These are phyloP conservation scores for Pelecanoides urinatrix DNA, from an alignment of 2,113 vertebrate species.

Conservation along the genomic window DNA sequence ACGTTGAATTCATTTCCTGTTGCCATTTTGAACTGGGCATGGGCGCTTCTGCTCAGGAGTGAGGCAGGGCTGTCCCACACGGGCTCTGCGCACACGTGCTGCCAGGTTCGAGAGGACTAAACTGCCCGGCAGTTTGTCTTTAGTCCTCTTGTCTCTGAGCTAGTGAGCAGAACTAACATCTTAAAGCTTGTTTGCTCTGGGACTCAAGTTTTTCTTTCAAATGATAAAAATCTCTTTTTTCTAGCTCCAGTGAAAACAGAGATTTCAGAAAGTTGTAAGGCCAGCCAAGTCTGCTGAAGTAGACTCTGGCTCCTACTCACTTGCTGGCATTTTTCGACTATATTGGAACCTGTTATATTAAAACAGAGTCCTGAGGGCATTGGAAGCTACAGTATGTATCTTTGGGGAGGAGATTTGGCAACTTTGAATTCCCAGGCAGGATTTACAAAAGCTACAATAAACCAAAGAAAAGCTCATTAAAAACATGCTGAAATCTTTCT, in stretches of 20 bases:
- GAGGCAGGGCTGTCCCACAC: rapidly evolving
- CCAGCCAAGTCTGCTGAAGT: slow-evolving; percentile 59
- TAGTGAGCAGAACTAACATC: neutral
- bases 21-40: neutral
- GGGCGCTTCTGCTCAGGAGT: neutral
- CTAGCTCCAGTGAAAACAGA: slow-evolving; percentile 59
- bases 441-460: slow-evolving; percentile 63
- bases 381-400: slow-evolving; percentile 14
- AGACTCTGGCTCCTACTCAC: slow-evolving; percentile 14
- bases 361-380: slow-evolving; percentile 36
- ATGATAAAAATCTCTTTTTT: slow-evolving; percentile 61
- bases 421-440: slow-evolving; percentile 7
- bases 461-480: slow-evolving; percentile 68
- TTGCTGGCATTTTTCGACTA: slow-evolving; percentile 27
- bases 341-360: slow-evolving; percentile 19
- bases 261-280: slow-evolving; percentile 30
- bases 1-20: neutral
- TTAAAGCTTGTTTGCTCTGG: slow-evolving; percentile 14
- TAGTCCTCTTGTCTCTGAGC: neutral
- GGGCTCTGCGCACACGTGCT: neutral
- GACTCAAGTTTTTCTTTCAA: neutral
- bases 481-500: slow-evolving; percentile 5
- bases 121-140: neutral
- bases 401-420: slow-evolving; percentile 53
- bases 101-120: neutral